Evolutionary conservation across 2,113 vertebrate genomes (phyloP), one percentile per base, ranked within the genome.

Genomic region (Thryonomys swinderianus): DNA sequence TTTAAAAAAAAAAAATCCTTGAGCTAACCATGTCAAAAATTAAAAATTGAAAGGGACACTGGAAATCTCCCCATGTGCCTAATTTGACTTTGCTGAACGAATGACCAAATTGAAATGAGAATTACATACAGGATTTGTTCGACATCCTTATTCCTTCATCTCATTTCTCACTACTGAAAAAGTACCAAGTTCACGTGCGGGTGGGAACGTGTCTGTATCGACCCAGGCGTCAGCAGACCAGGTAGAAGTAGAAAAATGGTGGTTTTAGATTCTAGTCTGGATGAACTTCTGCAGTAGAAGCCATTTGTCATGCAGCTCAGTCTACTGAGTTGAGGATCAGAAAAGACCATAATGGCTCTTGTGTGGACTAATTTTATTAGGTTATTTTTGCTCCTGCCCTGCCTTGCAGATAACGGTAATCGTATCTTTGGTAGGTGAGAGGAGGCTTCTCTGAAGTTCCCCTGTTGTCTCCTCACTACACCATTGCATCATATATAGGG

Each of bases 11-110:
- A 51, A 95, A 96, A 94, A 73, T 81, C 59, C 88, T 95, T 91
- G n/a, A 53, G 51, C 61, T 73, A 92, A 91, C 96, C 92, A 81
- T 96, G 96, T 97, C 96, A 95, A 83, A 97, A 97, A 97, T 97
- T 96, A 97, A 97, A 97, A 90, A 97, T 97, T 97, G 91, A 97
- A 96, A 95, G 91, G 90, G 85, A 95, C 95, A 88, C 85, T n/a
- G 45, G 73, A 92, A 51, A 67, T 51, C 92, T 97, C 96, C 97
- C 97, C 84, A 0, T 80, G 95, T 92, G 94, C 97, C 96, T 95
- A 61, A 96, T 97, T 97, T 95, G 96, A 67, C 96, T 96, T 85
- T 64, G 78, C 95, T 91, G 97, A 95, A 92, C 94, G 96, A 95
- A 97, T 96, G 97, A 67, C 94, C 81, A 76, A 42, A 90, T 76